Percentiles rank a stretch among this genome's conserved stretches.
Evolutionary conservation across 2,113 vertebrate genomes (phyloP).

Genomic region (Petromus typicus): DNA sequence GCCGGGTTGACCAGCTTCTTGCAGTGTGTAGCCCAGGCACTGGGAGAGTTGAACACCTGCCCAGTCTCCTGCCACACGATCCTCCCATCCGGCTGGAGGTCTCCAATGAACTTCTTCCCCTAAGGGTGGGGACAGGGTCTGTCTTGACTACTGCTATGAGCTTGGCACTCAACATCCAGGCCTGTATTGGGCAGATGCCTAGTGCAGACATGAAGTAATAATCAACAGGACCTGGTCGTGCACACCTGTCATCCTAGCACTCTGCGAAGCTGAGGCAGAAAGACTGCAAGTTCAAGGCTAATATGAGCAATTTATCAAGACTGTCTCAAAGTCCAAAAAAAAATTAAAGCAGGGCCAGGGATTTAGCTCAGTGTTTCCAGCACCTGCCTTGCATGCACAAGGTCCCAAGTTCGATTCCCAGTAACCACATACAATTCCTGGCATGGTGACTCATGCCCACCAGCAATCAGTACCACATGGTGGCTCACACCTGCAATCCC

Average conservation of each 20-base stretch:
- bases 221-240: neutral
- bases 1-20: conserved; percentile 97
- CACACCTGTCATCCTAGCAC: neutral
- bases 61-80: conserved; percentile 98
- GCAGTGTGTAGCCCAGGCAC: conserved; percentile 99
- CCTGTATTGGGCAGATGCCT: neutral
- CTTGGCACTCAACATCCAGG: neutral
- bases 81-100: conserved; percentile 94
- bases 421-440: no score
- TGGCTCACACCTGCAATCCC: no score
- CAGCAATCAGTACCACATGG: no score
- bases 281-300: neutral
- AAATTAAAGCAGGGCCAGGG: no score
- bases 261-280: neutral
- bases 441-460: no score
- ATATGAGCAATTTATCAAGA: neutral
- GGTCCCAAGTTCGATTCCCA: no score
- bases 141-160: neutral
- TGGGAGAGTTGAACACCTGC: conserved; percentile 97
- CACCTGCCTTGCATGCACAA: no score
- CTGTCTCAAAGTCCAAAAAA: neutral
- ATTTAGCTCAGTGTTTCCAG: no score
- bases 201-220: neutral
- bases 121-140: neutral
- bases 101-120: conserved; percentile 97